These are phyloP conservation scores for Clavelina lepadiformis DNA, from an alignment of 23 tunicate species.

Conservation along the genomic window DNA sequence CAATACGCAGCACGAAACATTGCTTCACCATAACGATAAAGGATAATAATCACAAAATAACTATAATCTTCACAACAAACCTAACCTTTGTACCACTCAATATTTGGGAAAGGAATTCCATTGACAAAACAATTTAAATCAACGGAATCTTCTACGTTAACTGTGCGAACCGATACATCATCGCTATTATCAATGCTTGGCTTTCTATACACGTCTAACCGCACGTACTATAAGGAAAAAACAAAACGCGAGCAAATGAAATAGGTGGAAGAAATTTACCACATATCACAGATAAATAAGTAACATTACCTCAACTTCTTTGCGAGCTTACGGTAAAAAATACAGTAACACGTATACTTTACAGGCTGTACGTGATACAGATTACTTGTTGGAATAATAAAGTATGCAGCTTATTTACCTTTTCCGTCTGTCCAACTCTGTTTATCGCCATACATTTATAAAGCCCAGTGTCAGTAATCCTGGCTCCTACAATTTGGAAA, in stretches of 20 bases:
- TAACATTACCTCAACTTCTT: too few species aligned
- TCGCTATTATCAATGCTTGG: slow-evolving; percentile 55
- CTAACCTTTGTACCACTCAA: slow-evolving; percentile 92
- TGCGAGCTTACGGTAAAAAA: too few species aligned
- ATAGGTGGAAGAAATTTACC: too few species aligned
- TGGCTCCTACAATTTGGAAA: slow-evolving; percentile 47
- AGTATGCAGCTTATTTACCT: too few species aligned
- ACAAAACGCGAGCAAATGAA: not conserved
- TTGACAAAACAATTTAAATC: slow-evolving; percentile 38
- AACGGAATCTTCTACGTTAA: slow-evolving; percentile 37
- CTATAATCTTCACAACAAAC: too few species aligned
- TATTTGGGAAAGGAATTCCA: slow-evolving; percentile 84
- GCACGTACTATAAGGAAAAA: slow-evolving; percentile 30
- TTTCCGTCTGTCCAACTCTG: slow-evolving; percentile 59
- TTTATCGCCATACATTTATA: slow-evolving; percentile 78
- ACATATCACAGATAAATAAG: too few species aligned
- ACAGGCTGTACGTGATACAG: too few species aligned
- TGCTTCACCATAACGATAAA: too few species aligned
- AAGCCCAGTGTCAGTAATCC: slow-evolving; percentile 58
- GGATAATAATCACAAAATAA: too few species aligned
- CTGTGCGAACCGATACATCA: slow-evolving; percentile 23
- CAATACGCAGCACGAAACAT: not conserved
- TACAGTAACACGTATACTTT: too few species aligned
- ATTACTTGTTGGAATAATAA: too few species aligned
- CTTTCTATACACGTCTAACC: slow-evolving; percentile 77